These are phyloP conservation scores for Oxyura jamaicensis DNA, from an alignment of 2,113 vertebrate genomes.

Conservation along the genomic window DNA sequence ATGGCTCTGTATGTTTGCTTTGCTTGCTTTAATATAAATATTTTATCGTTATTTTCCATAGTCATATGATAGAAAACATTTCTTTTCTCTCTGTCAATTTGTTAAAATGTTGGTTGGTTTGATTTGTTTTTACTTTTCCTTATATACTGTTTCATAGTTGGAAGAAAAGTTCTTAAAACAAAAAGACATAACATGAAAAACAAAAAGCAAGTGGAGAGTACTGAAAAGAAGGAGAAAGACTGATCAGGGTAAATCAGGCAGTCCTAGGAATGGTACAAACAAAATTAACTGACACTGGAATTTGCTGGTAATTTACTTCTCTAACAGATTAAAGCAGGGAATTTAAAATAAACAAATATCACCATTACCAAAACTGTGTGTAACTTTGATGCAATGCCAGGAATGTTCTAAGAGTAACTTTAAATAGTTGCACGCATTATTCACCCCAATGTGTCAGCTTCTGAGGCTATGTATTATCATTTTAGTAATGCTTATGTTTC, in stretches of 20 bases:
- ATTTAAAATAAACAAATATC: conserved; percentile 43
- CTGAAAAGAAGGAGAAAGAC: background rate
- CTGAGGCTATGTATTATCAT: background rate
- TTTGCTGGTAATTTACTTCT: conserved; percentile 35
- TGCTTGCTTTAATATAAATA: background rate
- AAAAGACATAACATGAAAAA: background rate
- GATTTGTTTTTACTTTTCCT: background rate
- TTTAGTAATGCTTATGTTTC: background rate
- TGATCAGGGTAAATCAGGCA: background rate
- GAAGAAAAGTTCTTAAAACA: background rate
- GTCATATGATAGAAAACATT: background rate
- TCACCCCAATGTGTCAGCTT: background rate
- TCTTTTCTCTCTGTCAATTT: background rate
- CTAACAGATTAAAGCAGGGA: conserved; percentile 14
- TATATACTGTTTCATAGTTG: background rate
- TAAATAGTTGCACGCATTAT: background rate
- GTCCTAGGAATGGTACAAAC: background rate
- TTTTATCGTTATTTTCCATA: background rate
- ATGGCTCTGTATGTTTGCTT: background rate
- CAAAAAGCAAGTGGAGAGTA: background rate
- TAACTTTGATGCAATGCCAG: conserved; percentile 26
- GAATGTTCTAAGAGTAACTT: background rate
- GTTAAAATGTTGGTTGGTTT: background rate
- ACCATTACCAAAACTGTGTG: background rate
- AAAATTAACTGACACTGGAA: conserved; percentile 24